phyloP scores from a whole-genome alignment of 2,888 invertebrate genomes.

The Aricia artaxerxes region DNA sequence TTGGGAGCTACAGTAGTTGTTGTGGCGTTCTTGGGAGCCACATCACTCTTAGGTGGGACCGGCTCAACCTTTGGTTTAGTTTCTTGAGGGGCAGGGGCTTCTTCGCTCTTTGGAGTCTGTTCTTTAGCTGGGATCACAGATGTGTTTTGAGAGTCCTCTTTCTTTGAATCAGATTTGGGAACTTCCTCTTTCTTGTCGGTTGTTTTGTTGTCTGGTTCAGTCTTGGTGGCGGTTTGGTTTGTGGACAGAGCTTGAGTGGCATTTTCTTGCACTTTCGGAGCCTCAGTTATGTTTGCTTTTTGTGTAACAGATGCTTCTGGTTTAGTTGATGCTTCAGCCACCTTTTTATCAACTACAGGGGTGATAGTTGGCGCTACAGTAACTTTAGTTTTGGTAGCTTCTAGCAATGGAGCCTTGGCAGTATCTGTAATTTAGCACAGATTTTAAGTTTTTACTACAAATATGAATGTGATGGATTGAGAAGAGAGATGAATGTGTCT shows the following conservation, averaged over 20 bases:
- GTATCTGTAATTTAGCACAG: slow-evolving; percentile 12
- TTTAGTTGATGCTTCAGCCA: neutral
- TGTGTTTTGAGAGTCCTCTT: slow-evolving; percentile 37
- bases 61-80: slow-evolving; percentile 38
- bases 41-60: slow-evolving; percentile 43
- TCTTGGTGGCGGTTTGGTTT: slow-evolving; percentile 23
- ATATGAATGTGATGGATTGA: too few species aligned
- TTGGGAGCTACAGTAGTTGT: slow-evolving; percentile 47
- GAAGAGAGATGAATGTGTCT: too few species aligned
- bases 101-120: slow-evolving; percentile 40
- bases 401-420: neutral
- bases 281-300: slow-evolving; percentile 30
- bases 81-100: neutral
- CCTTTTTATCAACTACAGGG: neutral
- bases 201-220: slow-evolving; percentile 41
- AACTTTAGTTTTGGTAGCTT: neutral
- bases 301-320: slow-evolving; percentile 17
- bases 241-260: slow-evolving; percentile 34
- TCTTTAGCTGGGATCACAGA: slow-evolving; percentile 42
- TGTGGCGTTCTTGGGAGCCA: slow-evolving; percentile 36
- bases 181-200: slow-evolving; percentile 40
- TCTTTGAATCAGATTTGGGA: slow-evolving; percentile 36
- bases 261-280: slow-evolving; percentile 28
- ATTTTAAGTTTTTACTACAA: neutral
- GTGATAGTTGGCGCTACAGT: neutral